phyloP scores from a whole-genome alignment of 2,888 invertebrate genomes.

The Macrophya alboannulata region DNA sequence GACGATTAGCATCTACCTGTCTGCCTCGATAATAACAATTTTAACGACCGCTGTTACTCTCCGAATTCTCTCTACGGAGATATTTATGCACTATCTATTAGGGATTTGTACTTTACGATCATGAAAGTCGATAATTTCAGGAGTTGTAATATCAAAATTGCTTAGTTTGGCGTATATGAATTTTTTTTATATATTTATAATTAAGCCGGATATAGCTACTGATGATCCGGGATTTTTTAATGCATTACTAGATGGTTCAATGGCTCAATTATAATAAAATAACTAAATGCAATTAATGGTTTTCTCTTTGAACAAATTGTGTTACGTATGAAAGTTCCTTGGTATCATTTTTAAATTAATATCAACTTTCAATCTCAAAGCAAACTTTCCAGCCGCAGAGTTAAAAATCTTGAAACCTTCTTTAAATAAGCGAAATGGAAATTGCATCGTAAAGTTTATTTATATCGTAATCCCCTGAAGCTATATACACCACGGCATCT shows the following conservation, averaged over 20 bases:
- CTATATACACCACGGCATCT: neutral
- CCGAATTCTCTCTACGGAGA: neutral
- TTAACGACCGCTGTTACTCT: constrained; percentile 13
- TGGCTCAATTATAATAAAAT: neutral
- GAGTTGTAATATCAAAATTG: neutral
- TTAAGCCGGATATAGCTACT: neutral
- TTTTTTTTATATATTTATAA: neutral
- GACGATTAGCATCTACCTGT: neutral
- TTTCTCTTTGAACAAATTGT: neutral
- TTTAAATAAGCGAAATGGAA: neutral
- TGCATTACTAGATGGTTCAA: neutral
- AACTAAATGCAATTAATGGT: neutral
- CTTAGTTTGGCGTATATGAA: neutral
- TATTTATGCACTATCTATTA: neutral
- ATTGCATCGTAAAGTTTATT: neutral
- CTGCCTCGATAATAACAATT: neutral
- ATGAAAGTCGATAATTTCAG: neutral
- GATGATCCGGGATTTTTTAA: constrained; percentile 4
- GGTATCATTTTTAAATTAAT: neutral
- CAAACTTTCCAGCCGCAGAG: neutral
- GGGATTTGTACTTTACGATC: neutral
- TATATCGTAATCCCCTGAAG: neutral
- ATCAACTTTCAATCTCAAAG: neutral
- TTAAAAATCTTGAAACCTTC: constrained; percentile 12
- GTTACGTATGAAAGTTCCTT: constrained; percentile 15